Percentiles rank a stretch among this genome's conserved stretches.
These are phyloP conservation scores for Novumbra hubbsi DNA, from an alignment of 2,797 vertebrate genomes.

Conservation along the genomic window DNA sequence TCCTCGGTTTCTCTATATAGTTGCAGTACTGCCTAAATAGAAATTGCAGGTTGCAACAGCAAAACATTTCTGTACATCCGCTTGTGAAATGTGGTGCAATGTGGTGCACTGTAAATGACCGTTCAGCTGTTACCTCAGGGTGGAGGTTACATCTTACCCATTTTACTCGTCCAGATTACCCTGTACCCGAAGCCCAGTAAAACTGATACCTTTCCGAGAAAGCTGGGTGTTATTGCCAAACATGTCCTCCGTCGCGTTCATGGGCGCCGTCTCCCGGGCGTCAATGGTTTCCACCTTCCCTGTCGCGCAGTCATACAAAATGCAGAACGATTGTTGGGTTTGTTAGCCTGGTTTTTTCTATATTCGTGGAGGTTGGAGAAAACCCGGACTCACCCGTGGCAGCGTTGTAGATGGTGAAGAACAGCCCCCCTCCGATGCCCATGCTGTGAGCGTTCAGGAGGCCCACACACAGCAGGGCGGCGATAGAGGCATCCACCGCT, in stretches of 20 bases:
- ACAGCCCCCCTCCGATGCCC: slow-evolving; percentile 96
- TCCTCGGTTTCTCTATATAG: no score
- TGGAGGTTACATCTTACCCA: no score
- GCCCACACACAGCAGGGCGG: slow-evolving; percentile 86
- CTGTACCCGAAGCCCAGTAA: slow-evolving; percentile 10
- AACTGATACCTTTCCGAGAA: slow-evolving; percentile 77
- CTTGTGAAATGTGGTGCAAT: not conserved
- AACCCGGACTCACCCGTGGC: slow-evolving; percentile 73
- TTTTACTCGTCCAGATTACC: no score
- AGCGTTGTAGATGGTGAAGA: slow-evolving; percentile 86
- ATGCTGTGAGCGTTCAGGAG: slow-evolving; percentile 93
- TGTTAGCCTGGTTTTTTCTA: not conserved
- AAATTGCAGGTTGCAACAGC: no score
- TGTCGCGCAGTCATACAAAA: slow-evolving; percentile 45
- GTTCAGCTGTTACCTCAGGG: not conserved
- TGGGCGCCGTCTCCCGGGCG: slow-evolving; percentile 89
- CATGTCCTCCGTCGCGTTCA: slow-evolving; percentile 75
- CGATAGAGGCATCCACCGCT: slow-evolving; percentile 90
- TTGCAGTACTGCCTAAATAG: no score
- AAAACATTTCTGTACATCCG: no score
- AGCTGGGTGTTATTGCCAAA: slow-evolving; percentile 83
- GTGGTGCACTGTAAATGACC: not conserved
- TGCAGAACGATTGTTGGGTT: slow-evolving; percentile 10
- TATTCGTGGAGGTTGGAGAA: not conserved
- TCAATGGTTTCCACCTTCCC: slow-evolving; percentile 90